phyloP scores from a whole-genome alignment of 2,888 invertebrate species.

The Volucella bombylans region DNA sequence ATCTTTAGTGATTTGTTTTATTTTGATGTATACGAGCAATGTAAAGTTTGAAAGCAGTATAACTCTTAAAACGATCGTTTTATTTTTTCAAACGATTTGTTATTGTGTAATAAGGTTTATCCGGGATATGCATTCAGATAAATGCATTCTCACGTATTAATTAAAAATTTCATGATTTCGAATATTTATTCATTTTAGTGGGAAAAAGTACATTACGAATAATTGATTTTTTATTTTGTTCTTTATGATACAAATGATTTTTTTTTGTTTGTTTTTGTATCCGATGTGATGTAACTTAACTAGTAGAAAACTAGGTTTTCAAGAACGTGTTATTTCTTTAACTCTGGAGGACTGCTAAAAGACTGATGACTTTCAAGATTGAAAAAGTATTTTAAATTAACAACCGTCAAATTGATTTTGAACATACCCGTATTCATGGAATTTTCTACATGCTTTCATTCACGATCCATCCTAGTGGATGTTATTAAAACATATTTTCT shows the following conservation, averaged over 20 bases:
- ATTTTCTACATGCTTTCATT: too few species aligned
- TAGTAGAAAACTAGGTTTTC: background rate
- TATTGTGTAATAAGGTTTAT: slow-evolving; percentile 24
- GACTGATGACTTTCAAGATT: background rate
- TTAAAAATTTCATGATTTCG: slow-evolving; percentile 31
- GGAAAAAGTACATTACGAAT: slow-evolving; percentile 38
- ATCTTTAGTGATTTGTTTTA: slow-evolving; percentile 18
- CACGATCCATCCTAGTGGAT: too few species aligned
- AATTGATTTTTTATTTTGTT: slow-evolving; percentile 27
- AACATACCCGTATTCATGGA: too few species aligned
- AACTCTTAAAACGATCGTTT: background rate
- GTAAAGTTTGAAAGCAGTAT: background rate
- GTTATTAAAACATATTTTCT: background rate
- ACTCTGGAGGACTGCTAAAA: background rate
- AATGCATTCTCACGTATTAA: slow-evolving; percentile 48
- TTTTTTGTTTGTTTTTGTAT: slow-evolving; percentile 23
- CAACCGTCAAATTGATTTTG: background rate
- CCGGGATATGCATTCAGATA: slow-evolving; percentile 28
- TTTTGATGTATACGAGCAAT: background rate
- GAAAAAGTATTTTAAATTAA: background rate
- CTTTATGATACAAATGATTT: slow-evolving; percentile 26
- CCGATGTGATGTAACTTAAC: slow-evolving; percentile 33
- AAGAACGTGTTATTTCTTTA: slow-evolving; percentile 7
- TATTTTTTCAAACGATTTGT: background rate
- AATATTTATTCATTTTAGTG: slow-evolving; percentile 24